Conservation (phyloP, 1,140 invertebrate genomes). For the Kradibia gibbosae region DNA sequence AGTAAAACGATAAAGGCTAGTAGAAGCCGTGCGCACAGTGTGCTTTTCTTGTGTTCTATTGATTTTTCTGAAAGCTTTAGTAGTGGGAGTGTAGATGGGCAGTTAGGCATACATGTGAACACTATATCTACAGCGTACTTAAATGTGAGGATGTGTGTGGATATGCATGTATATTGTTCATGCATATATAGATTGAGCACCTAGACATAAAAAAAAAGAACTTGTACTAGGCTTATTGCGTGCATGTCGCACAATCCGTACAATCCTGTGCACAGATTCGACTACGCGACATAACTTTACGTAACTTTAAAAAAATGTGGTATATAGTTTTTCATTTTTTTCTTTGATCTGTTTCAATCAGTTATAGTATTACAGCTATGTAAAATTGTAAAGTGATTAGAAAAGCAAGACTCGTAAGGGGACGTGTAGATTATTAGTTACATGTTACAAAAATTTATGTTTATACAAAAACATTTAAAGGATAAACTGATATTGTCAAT, state of each 20-base stretch:
- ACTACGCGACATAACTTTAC: too few relatives aligned
- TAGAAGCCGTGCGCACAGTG: constrained; percentile 63
- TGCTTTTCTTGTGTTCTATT: constrained; percentile 74
- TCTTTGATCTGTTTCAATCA: too few relatives aligned
- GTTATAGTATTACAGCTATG: too few relatives aligned
- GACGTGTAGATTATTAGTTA: too few relatives aligned
- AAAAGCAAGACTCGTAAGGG: too few relatives aligned
- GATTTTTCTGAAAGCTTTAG: constrained; percentile 71
- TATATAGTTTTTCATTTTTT: too few relatives aligned
- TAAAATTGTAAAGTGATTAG: too few relatives aligned
- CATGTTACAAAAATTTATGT: too few relatives aligned
- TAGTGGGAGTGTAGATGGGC: constrained; percentile 43
- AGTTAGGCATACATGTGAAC: not conserved
- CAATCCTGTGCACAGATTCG: not conserved
- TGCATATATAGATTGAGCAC: constrained; percentile 25
- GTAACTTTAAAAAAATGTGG: too few relatives aligned
- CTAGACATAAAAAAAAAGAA: not conserved
- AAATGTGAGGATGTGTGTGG: not conserved
- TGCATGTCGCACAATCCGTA: not conserved
- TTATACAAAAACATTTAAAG: too few relatives aligned
- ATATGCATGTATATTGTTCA: constrained; percentile 47
- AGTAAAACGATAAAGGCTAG: not conserved
- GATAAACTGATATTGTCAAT: too few relatives aligned
- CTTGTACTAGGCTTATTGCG: not conserved
- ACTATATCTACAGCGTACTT: not conserved